A percentile compares a stretch with the other conserved stretches of the same genome.
Evolutionary conservation across 2,888 invertebrate genomes (phyloP).

Genomic region (Dinocampus coccinellae): DNA sequence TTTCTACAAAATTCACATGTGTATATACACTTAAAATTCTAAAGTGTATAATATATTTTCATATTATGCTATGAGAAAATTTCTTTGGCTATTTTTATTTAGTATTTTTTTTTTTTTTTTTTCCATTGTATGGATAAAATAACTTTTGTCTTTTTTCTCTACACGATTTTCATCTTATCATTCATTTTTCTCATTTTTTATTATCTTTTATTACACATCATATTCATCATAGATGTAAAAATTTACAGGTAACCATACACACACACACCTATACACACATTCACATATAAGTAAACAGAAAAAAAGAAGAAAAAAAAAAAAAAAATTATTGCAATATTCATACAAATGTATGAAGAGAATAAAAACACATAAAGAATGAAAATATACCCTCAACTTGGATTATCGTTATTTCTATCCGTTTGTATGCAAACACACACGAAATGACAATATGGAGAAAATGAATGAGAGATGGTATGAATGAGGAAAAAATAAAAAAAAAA

Average conservation of each 20-base stretch:
- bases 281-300: no score
- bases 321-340: not conserved
- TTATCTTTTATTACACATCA: not conserved
- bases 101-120: not conserved
- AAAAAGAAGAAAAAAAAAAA: no score
- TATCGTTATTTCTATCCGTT: constrained; percentile 11
- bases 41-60: no score
- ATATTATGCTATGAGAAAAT: no score
- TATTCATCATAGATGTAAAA: not conserved
- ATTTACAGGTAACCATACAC: no score
- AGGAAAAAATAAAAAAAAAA: no score
- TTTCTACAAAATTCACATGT: not conserved
- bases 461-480: not conserved
- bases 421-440: constrained; percentile 1
- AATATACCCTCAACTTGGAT: not conserved
- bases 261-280: no score
- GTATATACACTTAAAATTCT: not conserved
- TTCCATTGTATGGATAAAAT: not conserved
- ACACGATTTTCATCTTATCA: not conserved
- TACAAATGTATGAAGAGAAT: not conserved
- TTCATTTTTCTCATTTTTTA: not conserved
- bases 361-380: constrained; percentile 1
- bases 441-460: not conserved
- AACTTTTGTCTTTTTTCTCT: not conserved
- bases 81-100: no score